Conservation (phyloP, 2,113 vertebrate species). For the Natator depressus region DNA sequence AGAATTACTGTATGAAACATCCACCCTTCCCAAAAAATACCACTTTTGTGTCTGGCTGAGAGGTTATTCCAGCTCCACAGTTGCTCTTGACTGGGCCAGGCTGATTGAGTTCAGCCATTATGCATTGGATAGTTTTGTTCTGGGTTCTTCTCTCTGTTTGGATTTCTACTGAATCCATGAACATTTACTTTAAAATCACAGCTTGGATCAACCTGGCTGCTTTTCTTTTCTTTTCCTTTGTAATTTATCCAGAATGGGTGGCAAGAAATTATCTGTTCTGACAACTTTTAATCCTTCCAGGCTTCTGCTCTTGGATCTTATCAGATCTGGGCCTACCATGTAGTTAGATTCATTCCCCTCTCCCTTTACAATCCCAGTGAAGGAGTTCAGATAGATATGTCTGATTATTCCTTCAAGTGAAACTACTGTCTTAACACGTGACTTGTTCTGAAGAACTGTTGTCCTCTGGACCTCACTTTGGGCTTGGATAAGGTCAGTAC, state of each 20-base stretch:
- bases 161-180: neutral
- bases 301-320: neutral
- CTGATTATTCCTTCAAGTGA: neutral
- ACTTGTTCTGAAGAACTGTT: neutral
- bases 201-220: fast-evolving
- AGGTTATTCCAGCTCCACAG: neutral
- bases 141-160: too few relatives aligned
- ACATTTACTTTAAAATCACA: neutral
- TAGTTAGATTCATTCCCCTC: neutral
- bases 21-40: neutral
- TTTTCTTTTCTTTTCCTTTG: neutral
- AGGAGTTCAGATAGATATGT: fast-evolving
- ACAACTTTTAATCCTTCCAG: neutral
- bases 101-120: neutral
- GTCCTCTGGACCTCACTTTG: fast-evolving
- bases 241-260: fast-evolving
- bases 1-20: neutral
- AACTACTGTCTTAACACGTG: neutral
- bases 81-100: neutral
- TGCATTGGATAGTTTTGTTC: neutral
- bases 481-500: neutral
- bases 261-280: neutral
- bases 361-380: fast-evolving
- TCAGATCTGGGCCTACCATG: neutral
- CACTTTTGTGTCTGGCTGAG: neutral